Conservation (phyloP, 2,797 vertebrate species). For the Numenius phaeopus region DNA sequence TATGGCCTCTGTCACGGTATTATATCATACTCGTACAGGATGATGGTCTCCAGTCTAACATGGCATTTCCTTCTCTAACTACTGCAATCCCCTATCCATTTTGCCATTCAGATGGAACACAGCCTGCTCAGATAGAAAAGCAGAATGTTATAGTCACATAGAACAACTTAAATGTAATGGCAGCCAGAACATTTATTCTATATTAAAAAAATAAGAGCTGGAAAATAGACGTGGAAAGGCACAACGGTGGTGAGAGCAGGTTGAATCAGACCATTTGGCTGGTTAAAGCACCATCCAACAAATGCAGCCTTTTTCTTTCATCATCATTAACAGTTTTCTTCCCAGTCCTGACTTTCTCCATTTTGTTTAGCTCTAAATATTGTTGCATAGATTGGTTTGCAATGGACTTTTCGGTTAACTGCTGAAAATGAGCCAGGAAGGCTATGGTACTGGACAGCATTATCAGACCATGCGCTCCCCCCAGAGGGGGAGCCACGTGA, state of each 20-base stretch:
- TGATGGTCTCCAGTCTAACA: constrained; percentile 29
- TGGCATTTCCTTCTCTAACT: constrained; percentile 4
- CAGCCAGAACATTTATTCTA: constrained; percentile 14
- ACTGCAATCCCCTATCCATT: background rate
- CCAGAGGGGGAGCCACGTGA: background rate
- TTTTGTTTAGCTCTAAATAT: background rate
- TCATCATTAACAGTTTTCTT: background rate
- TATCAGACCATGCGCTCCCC: background rate
- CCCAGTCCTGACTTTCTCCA: background rate
- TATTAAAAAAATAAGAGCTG: constrained; percentile 19
- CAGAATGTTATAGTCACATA: constrained; percentile 8
- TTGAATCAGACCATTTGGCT: background rate
- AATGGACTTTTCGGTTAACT: background rate
- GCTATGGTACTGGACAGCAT: background rate
- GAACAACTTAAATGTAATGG: constrained; percentile 13
- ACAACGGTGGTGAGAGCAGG: background rate
- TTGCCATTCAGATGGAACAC: constrained; percentile 29
- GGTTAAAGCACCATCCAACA: background rate
- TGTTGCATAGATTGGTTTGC: background rate
- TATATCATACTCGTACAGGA: background rate
- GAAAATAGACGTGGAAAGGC: background rate
- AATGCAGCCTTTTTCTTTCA: background rate
- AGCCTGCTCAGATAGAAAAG: constrained; percentile 13
- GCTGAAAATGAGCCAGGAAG: background rate
- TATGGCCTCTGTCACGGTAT: constrained; percentile 28